Percentiles rank a stretch among this genome's conserved stretches.
phyloP scores from a whole-genome alignment of 2,113 vertebrate species.

The Smithornis capensis region DNA sequence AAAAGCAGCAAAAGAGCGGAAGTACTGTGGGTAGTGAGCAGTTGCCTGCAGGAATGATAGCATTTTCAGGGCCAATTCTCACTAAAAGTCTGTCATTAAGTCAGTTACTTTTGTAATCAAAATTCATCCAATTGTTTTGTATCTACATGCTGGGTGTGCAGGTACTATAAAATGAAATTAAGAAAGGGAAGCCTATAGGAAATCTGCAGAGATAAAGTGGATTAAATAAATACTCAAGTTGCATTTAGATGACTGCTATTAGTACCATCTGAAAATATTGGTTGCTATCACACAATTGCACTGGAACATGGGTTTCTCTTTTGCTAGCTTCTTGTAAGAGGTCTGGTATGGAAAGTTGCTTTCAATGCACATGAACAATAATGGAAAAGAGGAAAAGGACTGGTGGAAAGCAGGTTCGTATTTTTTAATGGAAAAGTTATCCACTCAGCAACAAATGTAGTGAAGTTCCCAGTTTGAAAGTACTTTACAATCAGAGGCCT shows the following conservation, averaged over 20 bases:
- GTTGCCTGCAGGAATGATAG: not conserved
- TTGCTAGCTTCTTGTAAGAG: not conserved
- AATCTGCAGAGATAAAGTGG: not conserved
- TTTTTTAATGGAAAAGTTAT: constrained; percentile 71
- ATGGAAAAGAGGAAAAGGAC: constrained; percentile 19
- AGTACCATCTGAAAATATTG: constrained; percentile 25
- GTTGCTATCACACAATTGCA: not conserved
- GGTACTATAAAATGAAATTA: not conserved
- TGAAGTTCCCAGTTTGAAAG: constrained; percentile 74
- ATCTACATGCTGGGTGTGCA: not conserved
- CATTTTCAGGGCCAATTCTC: not conserved
- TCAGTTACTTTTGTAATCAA: not conserved
- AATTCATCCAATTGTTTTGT: not conserved
- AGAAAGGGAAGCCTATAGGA: not conserved
- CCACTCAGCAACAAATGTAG: constrained; percentile 69
- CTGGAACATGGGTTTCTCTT: not conserved
- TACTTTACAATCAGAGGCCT: constrained; percentile 75
- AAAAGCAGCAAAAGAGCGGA: not conserved
- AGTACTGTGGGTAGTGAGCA: not conserved
- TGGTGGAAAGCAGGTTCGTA: constrained; percentile 50
- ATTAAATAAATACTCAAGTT: constrained; percentile 1
- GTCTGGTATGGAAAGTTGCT: not conserved
- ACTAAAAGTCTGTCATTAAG: not conserved
- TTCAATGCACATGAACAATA: not conserved
- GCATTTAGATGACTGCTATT: constrained; percentile 17